Conservation (phyloP, 2,113 vertebrate species). For the Acrocephalus arundinaceus region DNA sequence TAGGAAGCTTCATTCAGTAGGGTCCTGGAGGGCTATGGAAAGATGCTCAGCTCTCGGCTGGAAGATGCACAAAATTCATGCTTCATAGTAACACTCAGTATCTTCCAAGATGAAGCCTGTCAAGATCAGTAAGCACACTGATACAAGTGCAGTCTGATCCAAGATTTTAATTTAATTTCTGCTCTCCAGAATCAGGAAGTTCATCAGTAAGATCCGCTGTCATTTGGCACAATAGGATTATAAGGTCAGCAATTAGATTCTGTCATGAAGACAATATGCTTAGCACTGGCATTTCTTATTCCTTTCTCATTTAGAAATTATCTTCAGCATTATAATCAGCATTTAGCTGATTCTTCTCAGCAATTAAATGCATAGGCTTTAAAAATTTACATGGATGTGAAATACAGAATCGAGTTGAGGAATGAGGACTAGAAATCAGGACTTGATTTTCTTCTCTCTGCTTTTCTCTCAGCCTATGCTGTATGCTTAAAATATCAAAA, state of each 20-base stretch:
- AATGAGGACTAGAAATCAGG: not conserved
- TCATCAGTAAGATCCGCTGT: slow-evolving; percentile 71
- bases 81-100: not conserved
- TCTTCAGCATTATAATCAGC: not conserved
- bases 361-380: slow-evolving; percentile 31
- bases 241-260: slow-evolving; percentile 68
- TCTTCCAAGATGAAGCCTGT: not conserved
- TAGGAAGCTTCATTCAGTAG: not conserved
- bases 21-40: not conserved
- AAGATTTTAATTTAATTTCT: slow-evolving; percentile 74
- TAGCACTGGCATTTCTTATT: slow-evolving; percentile 50
- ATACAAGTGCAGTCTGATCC: slow-evolving; percentile 28
- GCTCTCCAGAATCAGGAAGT: slow-evolving; percentile 69
- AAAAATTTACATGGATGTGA: not conserved
- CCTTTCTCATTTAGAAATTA: slow-evolving; percentile 51
- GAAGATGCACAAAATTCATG: not conserved
- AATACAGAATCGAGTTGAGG: not conserved
- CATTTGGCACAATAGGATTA: slow-evolving; percentile 72
- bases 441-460: not conserved
- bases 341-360: slow-evolving; percentile 29
- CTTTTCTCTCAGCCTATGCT: not conserved
- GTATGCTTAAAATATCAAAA: not conserved
- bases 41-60: not conserved
- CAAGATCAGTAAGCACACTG: slow-evolving; percentile 43
- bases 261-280: slow-evolving; percentile 67